Base-by-base conservation (phyloP, 2,113 vertebrate species). In the Alligator sinensis region DNA sequence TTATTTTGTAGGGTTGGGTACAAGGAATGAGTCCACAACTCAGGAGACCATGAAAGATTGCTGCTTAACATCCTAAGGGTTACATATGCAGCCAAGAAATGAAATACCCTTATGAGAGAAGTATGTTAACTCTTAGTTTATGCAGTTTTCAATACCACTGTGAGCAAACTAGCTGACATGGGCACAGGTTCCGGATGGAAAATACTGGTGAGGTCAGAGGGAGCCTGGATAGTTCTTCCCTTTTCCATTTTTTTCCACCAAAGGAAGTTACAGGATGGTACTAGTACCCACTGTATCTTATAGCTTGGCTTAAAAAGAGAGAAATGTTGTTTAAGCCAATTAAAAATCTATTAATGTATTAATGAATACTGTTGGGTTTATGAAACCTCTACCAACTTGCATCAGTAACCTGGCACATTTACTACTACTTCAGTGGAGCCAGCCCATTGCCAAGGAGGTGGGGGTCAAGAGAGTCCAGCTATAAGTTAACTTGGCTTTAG, bases 291-390 rank as follows among this genome's bases (percentile, higher is more conserved):
- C 47, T 58, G 17, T 78, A 38, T 79, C 47, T 84, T 81, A 75
- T 86, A 94, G 59, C 72, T 82, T 66, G 21, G 16, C 54, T 90
- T 89, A n/a, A 76, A 92, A 84, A 70, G 22, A 89, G 59, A 81
- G 14, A 77, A 1, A 2, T 30, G 13, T 74, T 25, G 78, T 80
- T 38, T 58, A 89, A 79, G n/a, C 30, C 16, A 77, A 5, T 63
- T 58, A 59, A 59, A 11, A 63, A 21, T 4, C 15, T n/a, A 87
- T 24, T 62, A 17, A 83, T 47, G 2, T 21, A 11, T 25, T 54
- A 81, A 25, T 81, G 3, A 1, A 6, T 47, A 47, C 9, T 61
- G 75, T 68, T 95, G 80, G 77, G 18, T 82, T 74, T 9, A 0
- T 47, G 77, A 47, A 47, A 47, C 47, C 47, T 47, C 47, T 47